phyloP scores from a whole-genome alignment of 2,888 invertebrate species.

The Piscicola geometra region DNA sequence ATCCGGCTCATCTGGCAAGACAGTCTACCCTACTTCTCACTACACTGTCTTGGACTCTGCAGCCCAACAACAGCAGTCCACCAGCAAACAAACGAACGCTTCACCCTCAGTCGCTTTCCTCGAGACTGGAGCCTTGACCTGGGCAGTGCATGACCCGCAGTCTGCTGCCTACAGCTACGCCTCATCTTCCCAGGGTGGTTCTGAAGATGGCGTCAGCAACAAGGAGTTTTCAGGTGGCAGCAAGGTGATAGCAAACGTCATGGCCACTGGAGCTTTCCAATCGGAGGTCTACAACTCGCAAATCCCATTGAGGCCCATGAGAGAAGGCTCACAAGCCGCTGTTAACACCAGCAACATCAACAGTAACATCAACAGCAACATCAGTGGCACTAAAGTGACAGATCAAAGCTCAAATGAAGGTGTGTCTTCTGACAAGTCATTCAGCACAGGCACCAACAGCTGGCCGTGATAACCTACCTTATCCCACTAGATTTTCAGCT shows the following conservation, averaged over 20 bases:
- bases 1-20: constrained; percentile 8
- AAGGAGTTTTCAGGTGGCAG: not conserved
- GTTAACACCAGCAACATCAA: not conserved
- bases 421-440: constrained; percentile 1
- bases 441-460: constrained; percentile 40
- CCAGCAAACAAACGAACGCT: not conserved
- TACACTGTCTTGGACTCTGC: constrained; percentile 41
- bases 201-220: constrained; percentile 22
- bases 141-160: constrained; percentile 39
- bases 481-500: not conserved
- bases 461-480: constrained; percentile 40
- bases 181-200: constrained; percentile 23
- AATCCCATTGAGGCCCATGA: constrained; percentile 41
- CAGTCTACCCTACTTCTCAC: constrained; percentile 29
- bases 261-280: not conserved
- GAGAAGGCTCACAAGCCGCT: constrained; percentile 37
- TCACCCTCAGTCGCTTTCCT: not conserved
- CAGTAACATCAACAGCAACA: not conserved
- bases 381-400: not conserved
- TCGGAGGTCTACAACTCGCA: constrained; percentile 41
- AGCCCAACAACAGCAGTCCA: constrained; percentile 4
- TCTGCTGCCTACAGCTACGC: constrained; percentile 23
- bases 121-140: constrained; percentile 13
- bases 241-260: not conserved
- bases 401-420: not conserved